phyloP scores from a whole-genome alignment of 2,888 invertebrate species.

The Digitonthophagus gazella region DNA sequence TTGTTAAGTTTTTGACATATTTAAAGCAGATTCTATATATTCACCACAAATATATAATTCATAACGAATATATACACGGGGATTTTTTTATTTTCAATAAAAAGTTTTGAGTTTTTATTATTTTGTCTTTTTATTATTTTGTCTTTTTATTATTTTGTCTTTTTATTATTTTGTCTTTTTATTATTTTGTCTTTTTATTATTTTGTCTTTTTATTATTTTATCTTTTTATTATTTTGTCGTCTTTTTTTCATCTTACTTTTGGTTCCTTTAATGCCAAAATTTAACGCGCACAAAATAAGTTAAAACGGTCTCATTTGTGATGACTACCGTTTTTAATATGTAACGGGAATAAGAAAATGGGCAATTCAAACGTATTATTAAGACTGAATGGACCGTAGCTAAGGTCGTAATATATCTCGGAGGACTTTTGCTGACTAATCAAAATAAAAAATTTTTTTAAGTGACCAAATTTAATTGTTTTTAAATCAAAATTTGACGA shows the following conservation, averaged over 20 bases:
- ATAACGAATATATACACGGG: slow-evolving; percentile 5
- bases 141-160: slow-evolving; percentile 16
- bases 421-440: neutral
- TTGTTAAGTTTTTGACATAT: slow-evolving; percentile 17
- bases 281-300: neutral
- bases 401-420: neutral
- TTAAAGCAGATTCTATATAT: slow-evolving; percentile 10
- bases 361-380: neutral
- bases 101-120: slow-evolving; percentile 15
- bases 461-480: neutral
- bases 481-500: neutral
- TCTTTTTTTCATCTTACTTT: neutral
- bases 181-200: slow-evolving; percentile 9
- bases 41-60: neutral
- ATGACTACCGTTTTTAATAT: neutral
- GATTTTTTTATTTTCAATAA: slow-evolving; percentile 11
- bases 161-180: neutral
- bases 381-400: neutral
- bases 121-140: slow-evolving; percentile 20
- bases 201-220: slow-evolving; percentile 20
- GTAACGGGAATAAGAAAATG: neutral
- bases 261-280: no score
- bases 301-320: neutral
- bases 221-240: slow-evolving; percentile 16
- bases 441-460: neutral